Evolutionary conservation across 2,797 vertebrate genomes (phyloP).

Genomic region (Glossophaga mutica): DNA sequence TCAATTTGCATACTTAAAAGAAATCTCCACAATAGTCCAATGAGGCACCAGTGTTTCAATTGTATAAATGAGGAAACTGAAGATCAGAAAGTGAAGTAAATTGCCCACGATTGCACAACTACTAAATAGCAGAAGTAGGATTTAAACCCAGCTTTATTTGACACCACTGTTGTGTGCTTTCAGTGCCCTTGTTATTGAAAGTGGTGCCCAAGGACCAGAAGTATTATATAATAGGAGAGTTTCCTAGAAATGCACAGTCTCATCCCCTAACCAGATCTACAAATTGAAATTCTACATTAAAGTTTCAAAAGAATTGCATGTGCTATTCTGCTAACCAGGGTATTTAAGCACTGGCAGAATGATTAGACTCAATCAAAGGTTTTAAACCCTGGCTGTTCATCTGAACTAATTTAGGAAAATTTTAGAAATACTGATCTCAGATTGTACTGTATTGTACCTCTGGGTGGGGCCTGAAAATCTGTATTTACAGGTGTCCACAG

Average conservation of each 20-base stretch:
- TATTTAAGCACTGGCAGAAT: neutral
- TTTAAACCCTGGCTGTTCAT: neutral
- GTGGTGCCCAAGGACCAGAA: neutral
- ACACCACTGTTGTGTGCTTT: neutral
- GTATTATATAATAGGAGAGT: neutral
- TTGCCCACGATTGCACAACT: neutral
- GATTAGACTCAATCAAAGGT: neutral
- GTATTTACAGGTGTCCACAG: neutral
- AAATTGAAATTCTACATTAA: neutral
- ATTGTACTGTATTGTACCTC: neutral
- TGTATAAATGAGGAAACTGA: constrained; percentile 2
- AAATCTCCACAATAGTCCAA: neutral
- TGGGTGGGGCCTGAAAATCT: neutral
- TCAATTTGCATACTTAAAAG: neutral
- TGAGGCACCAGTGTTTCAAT: neutral
- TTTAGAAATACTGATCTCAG: constrained; percentile 1
- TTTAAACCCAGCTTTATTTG: neutral
- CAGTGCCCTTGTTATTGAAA: neutral
- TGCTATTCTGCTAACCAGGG: neutral
- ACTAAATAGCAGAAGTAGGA: neutral
- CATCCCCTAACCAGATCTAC: neutral
- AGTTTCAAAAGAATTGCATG: neutral
- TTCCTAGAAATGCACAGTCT: neutral
- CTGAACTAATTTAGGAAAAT: neutral
- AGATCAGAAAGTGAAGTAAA: neutral